Percentiles rank a stretch among this genome's conserved stretches.
phyloP scores from a whole-genome alignment of 2,113 vertebrate species.

The Pachyramphus minor region DNA sequence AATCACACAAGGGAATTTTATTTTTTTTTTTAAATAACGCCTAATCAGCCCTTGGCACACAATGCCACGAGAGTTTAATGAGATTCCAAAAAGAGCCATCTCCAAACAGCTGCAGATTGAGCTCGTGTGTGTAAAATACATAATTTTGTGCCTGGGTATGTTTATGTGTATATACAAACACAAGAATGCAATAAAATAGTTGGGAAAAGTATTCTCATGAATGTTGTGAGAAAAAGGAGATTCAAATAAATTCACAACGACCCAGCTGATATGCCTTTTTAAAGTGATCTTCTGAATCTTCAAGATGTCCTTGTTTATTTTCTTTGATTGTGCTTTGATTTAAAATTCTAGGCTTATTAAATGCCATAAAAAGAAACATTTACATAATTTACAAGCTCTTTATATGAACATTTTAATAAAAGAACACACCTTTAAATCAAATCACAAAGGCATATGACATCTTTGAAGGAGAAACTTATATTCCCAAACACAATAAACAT shows the following conservation, averaged over 20 bases:
- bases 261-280: not conserved
- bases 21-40: not conserved
- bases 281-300: slow-evolving; percentile 13
- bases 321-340: slow-evolving; percentile 66
- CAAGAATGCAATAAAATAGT: not conserved
- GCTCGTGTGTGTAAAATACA: not conserved
- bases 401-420: slow-evolving; percentile 39
- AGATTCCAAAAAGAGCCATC: slow-evolving; percentile 23
- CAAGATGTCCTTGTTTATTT: slow-evolving; percentile 42
- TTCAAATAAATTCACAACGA: not conserved
- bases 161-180: not conserved
- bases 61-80: not conserved
- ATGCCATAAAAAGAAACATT: slow-evolving; percentile 52
- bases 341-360: slow-evolving; percentile 58
- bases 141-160: not conserved
- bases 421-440: slow-evolving; percentile 57
- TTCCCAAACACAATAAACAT: slow-evolving; percentile 59
- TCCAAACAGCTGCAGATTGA: slow-evolving; percentile 23
- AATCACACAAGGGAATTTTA: not conserved
- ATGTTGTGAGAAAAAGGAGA: not conserved
- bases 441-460: slow-evolving; percentile 55
- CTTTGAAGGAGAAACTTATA: slow-evolving; percentile 56
- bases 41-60: slow-evolving; percentile 27
- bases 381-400: slow-evolving; percentile 28
- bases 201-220: not conserved